These are phyloP conservation scores for Drosophila busckii DNA, from an alignment of 1,140 invertebrate genomes.

Conservation along the genomic window DNA sequence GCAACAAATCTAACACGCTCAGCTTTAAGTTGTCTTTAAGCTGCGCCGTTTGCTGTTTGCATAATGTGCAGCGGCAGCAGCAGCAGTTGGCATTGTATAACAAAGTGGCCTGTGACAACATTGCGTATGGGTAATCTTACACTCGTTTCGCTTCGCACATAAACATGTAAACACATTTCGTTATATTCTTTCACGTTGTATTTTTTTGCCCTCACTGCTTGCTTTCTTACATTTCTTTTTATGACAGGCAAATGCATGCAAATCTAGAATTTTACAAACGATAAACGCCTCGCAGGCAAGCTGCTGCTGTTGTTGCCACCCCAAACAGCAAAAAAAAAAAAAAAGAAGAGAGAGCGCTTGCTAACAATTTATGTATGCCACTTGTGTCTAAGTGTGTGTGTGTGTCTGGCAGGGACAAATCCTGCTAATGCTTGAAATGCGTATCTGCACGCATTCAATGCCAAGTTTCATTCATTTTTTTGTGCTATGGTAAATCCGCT, in stretches of 20 bases:
- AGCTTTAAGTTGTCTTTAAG: slow-evolving; percentile 8
- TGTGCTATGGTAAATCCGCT: slow-evolving; percentile 27
- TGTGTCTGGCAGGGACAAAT: slow-evolving; percentile 40
- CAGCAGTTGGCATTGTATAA: slow-evolving; percentile 37
- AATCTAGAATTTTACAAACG: slow-evolving; percentile 76
- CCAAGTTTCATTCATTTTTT: slow-evolving; percentile 72
- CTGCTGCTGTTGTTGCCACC: slow-evolving; percentile 37
- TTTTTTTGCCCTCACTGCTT: slow-evolving; percentile 4
- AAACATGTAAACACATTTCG: slow-evolving; percentile 69
- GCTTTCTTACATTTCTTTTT: slow-evolving; percentile 34
- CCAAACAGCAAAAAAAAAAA: too few species aligned
- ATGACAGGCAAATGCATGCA: slow-evolving; percentile 75
- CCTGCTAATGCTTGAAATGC: slow-evolving; percentile 66
- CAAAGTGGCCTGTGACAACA: slow-evolving; percentile 63
- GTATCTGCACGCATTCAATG: slow-evolving; percentile 54
- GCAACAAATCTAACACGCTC: slow-evolving; percentile 12
- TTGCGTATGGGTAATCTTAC: slow-evolving; percentile 70
- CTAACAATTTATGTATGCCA: slow-evolving; percentile 70
- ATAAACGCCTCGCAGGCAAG: slow-evolving; percentile 74
- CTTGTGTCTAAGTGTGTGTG: slow-evolving; percentile 29
- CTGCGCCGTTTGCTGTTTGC: not conserved
- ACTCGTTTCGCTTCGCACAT: slow-evolving; percentile 45
- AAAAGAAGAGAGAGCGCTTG: too few species aligned
- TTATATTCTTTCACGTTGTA: slow-evolving; percentile 20
- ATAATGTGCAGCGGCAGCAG: slow-evolving; percentile 1